Evolutionary conservation across 2,113 vertebrate genomes (phyloP).

Genomic region (Butorides virescens): DNA sequence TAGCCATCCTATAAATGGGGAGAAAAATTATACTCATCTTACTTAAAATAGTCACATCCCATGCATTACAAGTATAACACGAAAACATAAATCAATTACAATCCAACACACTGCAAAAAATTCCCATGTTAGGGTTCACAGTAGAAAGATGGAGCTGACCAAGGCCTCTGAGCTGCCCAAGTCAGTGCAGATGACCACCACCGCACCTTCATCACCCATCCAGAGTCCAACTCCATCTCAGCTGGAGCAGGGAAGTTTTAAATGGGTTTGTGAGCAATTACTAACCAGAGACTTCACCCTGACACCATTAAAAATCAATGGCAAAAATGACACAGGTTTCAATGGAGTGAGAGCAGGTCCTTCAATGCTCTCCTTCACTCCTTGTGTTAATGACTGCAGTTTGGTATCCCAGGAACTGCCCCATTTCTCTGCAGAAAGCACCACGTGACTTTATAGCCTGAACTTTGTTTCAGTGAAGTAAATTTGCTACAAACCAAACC

Average conservation of each 20-base stretch:
- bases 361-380: too few relatives aligned
- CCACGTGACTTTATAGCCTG: rapidly evolving
- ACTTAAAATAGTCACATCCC: not conserved
- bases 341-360: not conserved
- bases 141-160: not conserved
- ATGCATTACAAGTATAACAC: not conserved
- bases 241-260: not conserved
- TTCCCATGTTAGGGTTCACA: not conserved
- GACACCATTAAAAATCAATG: not conserved
- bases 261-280: not conserved
- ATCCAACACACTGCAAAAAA: not conserved
- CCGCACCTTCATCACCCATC: not conserved
- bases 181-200: not conserved
- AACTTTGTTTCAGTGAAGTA: not conserved
- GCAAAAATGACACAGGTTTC: not conserved
- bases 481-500: not conserved
- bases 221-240: not conserved
- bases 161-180: not conserved
- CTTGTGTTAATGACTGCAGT: not conserved
- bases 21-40: constrained; percentile 41
- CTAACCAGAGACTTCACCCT: not conserved
- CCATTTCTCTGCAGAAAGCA: not conserved
- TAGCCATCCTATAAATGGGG: constrained; percentile 84
- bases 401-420: not conserved
- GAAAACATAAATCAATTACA: not conserved